Percentiles rank a stretch among this genome's conserved stretches.
Conservation (phyloP, 2,113 vertebrate species). For the Vombatus ursinus region DNA sequence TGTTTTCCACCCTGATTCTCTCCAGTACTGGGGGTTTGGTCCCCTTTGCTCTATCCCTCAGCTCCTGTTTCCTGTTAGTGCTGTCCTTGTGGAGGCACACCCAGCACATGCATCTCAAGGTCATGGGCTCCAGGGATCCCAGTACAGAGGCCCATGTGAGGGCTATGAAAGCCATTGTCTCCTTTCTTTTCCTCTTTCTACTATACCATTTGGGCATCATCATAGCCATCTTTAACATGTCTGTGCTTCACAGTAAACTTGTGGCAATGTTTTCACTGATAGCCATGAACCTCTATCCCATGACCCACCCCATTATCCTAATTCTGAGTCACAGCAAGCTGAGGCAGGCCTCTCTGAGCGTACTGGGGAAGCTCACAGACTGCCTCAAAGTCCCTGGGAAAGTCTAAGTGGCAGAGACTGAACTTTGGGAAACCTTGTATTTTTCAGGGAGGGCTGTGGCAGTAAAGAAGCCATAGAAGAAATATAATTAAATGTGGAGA, state of each 20-base stretch:
- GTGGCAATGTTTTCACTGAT: not conserved
- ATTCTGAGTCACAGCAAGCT: conserved; percentile 56
- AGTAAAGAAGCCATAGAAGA: too few species aligned
- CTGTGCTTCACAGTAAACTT: accelerated
- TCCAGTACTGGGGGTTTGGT: not conserved
- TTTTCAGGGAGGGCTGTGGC: too few species aligned
- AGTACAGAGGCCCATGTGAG: conserved; percentile 28
- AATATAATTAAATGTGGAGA: too few species aligned
- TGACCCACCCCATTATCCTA: conserved; percentile 46
- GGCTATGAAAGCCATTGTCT: conserved; percentile 50
- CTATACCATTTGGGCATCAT: conserved; percentile 31
- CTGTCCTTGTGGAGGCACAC: conserved; percentile 50
- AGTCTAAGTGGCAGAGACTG: not conserved
- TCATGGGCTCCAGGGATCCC: not conserved
- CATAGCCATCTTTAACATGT: not conserved
- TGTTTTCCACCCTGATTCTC: not conserved
- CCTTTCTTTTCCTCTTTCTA: conserved; percentile 49
- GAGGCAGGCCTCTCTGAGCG: not conserved
- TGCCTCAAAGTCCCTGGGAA: not conserved
- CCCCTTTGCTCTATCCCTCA: conserved; percentile 15
- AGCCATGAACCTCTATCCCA: conserved; percentile 8
- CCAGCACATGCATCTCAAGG: not conserved
- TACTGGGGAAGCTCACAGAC: not conserved
- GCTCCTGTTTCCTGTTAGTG: conserved; percentile 30
- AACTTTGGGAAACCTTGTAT: not conserved